Evolutionary conservation across 2,113 vertebrate genomes (phyloP), one percentile per base, ranked within the genome.

Genomic region (Leptobrachium leishanense): DNA sequence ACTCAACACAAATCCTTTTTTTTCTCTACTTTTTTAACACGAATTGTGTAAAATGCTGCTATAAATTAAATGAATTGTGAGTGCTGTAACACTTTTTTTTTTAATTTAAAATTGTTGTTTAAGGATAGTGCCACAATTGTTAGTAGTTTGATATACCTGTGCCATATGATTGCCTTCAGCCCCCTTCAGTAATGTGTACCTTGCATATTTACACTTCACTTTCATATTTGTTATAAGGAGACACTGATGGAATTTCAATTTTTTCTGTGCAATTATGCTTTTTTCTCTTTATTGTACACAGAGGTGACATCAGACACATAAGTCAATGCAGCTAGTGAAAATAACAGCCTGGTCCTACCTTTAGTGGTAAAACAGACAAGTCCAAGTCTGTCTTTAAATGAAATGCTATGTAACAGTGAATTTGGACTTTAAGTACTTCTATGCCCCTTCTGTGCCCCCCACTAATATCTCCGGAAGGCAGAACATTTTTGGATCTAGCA

Each of bases 11-110:
- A 86, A 85, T 87, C 79, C 78, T 87, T 89, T 86, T 87, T n/a
- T n/a, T n/a, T 85, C 86, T 88, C 84, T 88, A 83, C 82, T 90
- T 90, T 88, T 88, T 87, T 89, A 87, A 88, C 84, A 87, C 75
- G 88, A 85, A 87, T 89, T 88, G 88, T 88, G 86, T 90, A 88
- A 88, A 89, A 88, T 90, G 90, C 93, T 92, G 92, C 91, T 93
- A 90, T 90, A 88, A 91, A 85, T 88, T 86, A 85, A 85, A 76
- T 74, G 39, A 57, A 80, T 88, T 86, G 86, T 90, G 86, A 88
- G 85, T 88, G 86, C 88, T 92, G 88, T 92, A 92, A 89, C 86
- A 88, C 82, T n/a, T n/a, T 88, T 90, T 89, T 88, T 84, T 90
- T 89, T 88, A 83, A 31, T 74, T 68, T 82, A 84, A 75, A 71